Evolutionary conservation across 2,797 vertebrate species (phyloP), one percentile per base, ranked within the genome.

Genomic region (Micropoecilia bifurca): DNA sequence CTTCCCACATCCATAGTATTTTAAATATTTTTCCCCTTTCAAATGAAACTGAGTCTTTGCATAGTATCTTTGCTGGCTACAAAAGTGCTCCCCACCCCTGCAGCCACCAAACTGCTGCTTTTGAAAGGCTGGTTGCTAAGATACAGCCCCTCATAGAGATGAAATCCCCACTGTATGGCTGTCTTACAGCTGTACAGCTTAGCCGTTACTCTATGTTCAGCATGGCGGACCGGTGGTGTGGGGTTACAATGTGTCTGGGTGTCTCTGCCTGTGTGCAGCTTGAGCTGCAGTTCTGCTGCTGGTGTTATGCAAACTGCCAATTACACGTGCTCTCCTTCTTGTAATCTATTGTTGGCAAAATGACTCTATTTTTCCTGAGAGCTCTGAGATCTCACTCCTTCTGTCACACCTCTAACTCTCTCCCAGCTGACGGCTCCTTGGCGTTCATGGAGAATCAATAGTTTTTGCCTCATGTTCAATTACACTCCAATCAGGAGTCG

Each of bases 61-160:
- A 84, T 92, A 94, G 93, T 95, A 94, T 95, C 94, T 95, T 95
- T 95, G 93, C 89, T n/a, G 87, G 88, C 79, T 93, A 95, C 90
- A 95, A 94, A 95, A 93, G 88, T 39, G 2, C 3, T 33, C 69
- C 68, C 89, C 80, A 90, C 85, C 89, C 90, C 82, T 87, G 88
- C 90, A 89, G 93, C 92, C 93, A 95, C 93, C 93, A 93, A 85
- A 93, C 93, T 89, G 92, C 87, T 94, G 88, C 89, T 88, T 96
- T 96, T 94, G 88, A 96, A 94, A 93, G 88, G 68, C 45, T 45
- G 94, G 97, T 97, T 98, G 97, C 97, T 97, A 97, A 96, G 97
- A 97, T 95, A 97, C 96, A 71, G 81, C 87, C 90, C 77, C 84
- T 76, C 89, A 89, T 87, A 83, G 92, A 95, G 93, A 95, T 95